Evolutionary conservation across 2,797 vertebrate species (phyloP).

Genomic region (Clarias fuscus): DNA sequence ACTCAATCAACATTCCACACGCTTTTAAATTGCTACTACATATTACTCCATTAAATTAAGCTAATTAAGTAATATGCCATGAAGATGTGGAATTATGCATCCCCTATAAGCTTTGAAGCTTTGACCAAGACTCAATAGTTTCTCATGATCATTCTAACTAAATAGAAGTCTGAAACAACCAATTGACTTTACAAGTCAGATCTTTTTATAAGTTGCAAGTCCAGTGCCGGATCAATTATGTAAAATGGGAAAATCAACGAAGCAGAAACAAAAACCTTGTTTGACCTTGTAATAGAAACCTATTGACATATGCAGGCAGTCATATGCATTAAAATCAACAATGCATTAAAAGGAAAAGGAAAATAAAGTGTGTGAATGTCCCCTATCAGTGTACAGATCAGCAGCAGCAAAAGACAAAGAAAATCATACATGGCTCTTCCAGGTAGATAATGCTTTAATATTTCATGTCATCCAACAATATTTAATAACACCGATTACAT

Average conservation of each 20-base stretch:
- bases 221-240: conserved; percentile 43
- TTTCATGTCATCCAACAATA: conserved; percentile 20
- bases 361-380: not conserved
- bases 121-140: conserved; percentile 19
- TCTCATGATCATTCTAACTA: conserved; percentile 8
- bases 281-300: not conserved
- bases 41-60: no score
- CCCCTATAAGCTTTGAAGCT: not conserved
- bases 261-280: conserved; percentile 2
- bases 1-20: not conserved
- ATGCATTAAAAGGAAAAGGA: not conserved
- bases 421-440: not conserved
- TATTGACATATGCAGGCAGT: not conserved
- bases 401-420: not conserved
- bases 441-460: conserved; percentile 28
- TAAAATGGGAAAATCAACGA: conserved; percentile 12
- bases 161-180: conserved; percentile 25
- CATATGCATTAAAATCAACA: not conserved
- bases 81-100: not conserved
- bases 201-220: conserved; percentile 34
- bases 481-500: not conserved
- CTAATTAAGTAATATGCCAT: not conserved
- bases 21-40: not conserved
- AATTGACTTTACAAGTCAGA: not conserved
- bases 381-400: not conserved